These are phyloP conservation scores for Pseudococcus jackbeardsleyi DNA, from an alignment of 2,888 invertebrate genomes.

Conservation along the genomic window DNA sequence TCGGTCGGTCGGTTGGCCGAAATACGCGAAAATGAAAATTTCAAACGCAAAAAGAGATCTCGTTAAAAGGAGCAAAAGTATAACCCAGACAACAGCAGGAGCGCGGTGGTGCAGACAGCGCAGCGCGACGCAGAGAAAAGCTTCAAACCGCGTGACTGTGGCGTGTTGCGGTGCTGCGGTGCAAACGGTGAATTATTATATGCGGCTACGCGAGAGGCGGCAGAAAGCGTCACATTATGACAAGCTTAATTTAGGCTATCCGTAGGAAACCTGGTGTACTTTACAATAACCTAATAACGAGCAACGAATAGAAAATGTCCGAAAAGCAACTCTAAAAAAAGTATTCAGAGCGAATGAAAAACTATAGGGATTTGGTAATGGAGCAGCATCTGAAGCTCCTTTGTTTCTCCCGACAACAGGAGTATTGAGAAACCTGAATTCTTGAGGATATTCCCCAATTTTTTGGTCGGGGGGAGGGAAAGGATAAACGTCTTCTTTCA, in stretches of 20 bases:
- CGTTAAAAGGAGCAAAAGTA: slow-evolving; percentile 42
- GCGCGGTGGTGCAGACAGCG: neutral
- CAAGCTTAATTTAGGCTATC: slow-evolving; percentile 21
- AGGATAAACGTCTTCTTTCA: too few relatives aligned
- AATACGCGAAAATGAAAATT: slow-evolving; percentile 9
- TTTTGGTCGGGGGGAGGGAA: too few relatives aligned
- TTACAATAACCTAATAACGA: neutral
- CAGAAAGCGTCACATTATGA: slow-evolving; percentile 54
- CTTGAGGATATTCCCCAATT: too few relatives aligned
- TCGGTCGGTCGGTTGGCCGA: neutral
- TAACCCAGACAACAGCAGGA: slow-evolving; percentile 2
- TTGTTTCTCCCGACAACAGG: too few relatives aligned
- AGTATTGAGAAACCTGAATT: too few relatives aligned
- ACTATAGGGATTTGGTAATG: too few relatives aligned
- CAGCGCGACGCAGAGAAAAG: slow-evolving; percentile 46
- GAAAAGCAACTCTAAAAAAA: too few relatives aligned
- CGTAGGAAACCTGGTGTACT: slow-evolving; percentile 29
- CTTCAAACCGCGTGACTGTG: slow-evolving; percentile 51
- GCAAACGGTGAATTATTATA: slow-evolving; percentile 54
- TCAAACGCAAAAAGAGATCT: slow-evolving; percentile 3
- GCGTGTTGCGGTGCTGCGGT: slow-evolving; percentile 55
- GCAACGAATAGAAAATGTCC: too few relatives aligned
- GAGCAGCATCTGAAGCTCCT: too few relatives aligned
- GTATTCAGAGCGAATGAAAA: too few relatives aligned
- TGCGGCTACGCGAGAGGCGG: slow-evolving; percentile 53